Evolutionary conservation across 1,140 invertebrate species (phyloP).

Genomic region (Philaenus spumarius): DNA sequence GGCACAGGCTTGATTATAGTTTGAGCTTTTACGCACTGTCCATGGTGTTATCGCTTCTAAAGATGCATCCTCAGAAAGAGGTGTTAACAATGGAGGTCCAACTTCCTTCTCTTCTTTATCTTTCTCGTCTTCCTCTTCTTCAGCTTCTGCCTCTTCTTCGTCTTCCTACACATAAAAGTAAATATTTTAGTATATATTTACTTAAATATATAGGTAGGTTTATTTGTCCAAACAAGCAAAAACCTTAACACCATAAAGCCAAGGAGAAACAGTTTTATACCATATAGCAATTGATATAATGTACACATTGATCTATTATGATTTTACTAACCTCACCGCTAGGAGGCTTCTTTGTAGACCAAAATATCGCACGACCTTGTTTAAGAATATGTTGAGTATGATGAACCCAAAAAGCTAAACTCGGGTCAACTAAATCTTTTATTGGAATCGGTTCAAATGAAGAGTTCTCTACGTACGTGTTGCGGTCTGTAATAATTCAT

Average conservation of each 20-base stretch:
- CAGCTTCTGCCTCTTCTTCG: slow-evolving; percentile 40
- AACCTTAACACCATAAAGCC: no score
- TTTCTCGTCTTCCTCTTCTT: slow-evolving; percentile 48
- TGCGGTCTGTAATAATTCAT: slow-evolving; percentile 14
- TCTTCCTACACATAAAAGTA: slow-evolving; percentile 11
- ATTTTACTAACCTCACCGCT: slow-evolving; percentile 26
- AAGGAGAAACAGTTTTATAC: no score
- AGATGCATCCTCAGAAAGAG: slow-evolving; percentile 53
- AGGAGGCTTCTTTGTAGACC: slow-evolving; percentile 41
- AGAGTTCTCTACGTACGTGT: slow-evolving; percentile 40
- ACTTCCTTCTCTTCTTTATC: slow-evolving; percentile 52
- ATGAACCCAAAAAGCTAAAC: slow-evolving; percentile 75
- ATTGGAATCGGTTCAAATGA: slow-evolving; percentile 43
- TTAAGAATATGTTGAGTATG: slow-evolving; percentile 68
- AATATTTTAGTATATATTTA: no score
- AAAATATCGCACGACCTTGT: slow-evolving; percentile 62
- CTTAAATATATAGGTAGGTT: no score
- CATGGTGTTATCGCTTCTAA: slow-evolving; percentile 55
- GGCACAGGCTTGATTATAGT: slow-evolving; percentile 46
- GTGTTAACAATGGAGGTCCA: slow-evolving; percentile 59
- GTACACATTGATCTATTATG: no score
- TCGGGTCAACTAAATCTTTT: slow-evolving; percentile 48
- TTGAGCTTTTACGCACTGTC: slow-evolving; percentile 51
- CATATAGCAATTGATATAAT: no score
- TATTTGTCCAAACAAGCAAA: no score